Evolutionary conservation across 2,888 invertebrate genomes (phyloP), one percentile per base, ranked within the genome.

Genomic region (Lepas anatifera): DNA sequence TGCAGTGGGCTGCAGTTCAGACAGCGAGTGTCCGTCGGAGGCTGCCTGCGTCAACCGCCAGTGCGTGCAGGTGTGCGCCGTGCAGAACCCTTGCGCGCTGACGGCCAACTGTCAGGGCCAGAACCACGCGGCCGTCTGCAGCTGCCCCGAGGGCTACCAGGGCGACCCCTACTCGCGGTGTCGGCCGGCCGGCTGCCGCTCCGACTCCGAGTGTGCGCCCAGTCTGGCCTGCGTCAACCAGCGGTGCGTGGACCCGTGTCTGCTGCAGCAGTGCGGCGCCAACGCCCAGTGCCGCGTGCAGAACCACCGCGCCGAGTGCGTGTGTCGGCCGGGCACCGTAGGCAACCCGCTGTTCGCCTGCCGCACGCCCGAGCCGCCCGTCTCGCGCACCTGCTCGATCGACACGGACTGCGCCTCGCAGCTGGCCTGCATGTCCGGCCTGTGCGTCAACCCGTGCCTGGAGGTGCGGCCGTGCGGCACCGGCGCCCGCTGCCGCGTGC

Each of bases 131-230:
- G 88, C 90, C 1, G 84, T 87, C 16, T 93, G 93, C 76, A 86
- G 88, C 77, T 93, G 93, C 77, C 85, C 87, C 1, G 84, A 86
- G 6, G 87, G 87, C 52, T 88, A 88, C 76, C 84, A 85, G 27
- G 94, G 94, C 66, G 88, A 94, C 81, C 89, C 94, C 7, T 86
- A 89, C 77, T 83, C 86, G n/a, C 83, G 83, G 68, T 94, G 94
- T 78, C 85, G 86, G 69, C 83, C 88, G 76, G 71, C 72, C 32
- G 71, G 70, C n/a, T 73, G 73, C 69, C 68, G 52, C 22, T 43
- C 71, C 39, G 64, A 71, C 68, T n/a, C 32, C 27, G 77, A 77
- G 58, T 77, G 77, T 68, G 75, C 76, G 10, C 73, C 73, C 52
- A 72, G 75, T 70, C 76, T 75, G 70, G 75, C 76, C 0, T 92